These are phyloP conservation scores for Embidobia sp. DNA, from an alignment of 2,888 invertebrate species.

Conservation along the genomic window DNA sequence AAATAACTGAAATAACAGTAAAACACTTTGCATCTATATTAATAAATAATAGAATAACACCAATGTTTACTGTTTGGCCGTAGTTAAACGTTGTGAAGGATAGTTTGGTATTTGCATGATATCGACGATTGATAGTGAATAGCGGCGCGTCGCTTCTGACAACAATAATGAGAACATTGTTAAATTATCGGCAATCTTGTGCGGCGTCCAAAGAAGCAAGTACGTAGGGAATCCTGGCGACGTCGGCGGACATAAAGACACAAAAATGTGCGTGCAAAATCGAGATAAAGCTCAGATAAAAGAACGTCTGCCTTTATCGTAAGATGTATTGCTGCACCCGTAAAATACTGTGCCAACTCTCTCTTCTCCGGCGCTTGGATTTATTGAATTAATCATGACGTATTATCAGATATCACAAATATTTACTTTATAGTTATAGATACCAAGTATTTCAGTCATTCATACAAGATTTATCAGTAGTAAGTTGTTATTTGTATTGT, in stretches of 20 bases:
- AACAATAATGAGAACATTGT: conserved; percentile 70
- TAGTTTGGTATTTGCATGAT: conserved; percentile 32
- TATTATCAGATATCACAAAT: conserved; percentile 53
- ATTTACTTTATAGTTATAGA: conserved; percentile 55
- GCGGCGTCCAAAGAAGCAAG: conserved; percentile 55
- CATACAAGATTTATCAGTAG: conserved; percentile 40
- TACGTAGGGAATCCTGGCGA: conserved; percentile 67
- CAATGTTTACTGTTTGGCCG: conserved; percentile 2
- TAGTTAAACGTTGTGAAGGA: conserved; percentile 15
- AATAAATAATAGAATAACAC: conserved; percentile 12
- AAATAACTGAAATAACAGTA: too few relatives aligned
- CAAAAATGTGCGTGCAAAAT: conserved; percentile 51
- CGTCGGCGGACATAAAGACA: conserved; percentile 56
- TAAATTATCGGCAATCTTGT: conserved; percentile 70
- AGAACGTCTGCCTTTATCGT: conserved; percentile 42
- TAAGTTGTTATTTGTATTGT: conserved; percentile 21
- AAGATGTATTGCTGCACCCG: conserved; percentile 54
- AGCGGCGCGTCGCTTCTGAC: conserved; percentile 41
- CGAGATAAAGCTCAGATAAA: conserved; percentile 59
- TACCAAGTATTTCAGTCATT: conserved; percentile 54
- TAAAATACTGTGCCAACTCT: conserved; percentile 58
- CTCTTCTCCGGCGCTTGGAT: conserved; percentile 54
- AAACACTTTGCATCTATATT: too few relatives aligned
- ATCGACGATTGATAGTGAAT: conserved; percentile 41
- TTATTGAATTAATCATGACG: conserved; percentile 55